Evolutionary conservation across 2,888 invertebrate species (phyloP).

Genomic region (Caenorhabditis sp.): DNA sequence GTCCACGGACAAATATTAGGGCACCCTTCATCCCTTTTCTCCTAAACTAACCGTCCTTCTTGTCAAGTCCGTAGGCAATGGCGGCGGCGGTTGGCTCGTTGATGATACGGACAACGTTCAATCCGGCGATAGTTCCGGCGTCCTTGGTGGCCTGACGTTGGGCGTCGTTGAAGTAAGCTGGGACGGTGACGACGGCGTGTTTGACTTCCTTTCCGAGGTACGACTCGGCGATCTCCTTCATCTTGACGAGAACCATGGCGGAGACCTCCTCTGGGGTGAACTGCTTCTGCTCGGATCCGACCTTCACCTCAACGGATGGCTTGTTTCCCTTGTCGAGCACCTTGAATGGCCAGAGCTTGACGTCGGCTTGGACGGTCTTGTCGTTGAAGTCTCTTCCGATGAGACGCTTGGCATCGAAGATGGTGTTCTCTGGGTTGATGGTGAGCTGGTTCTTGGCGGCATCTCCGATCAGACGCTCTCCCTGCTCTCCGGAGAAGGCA

Average conservation of each 20-base stretch:
- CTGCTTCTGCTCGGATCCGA: conserved; percentile 87
- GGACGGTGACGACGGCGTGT: conserved; percentile 93
- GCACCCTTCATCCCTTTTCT: conserved; percentile 19
- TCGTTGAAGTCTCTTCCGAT: conserved; percentile 97
- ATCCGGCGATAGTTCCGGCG: conserved; percentile 93
- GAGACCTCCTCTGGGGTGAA: conserved; percentile 99
- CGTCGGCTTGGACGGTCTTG: conserved; percentile 91
- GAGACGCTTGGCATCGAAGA: conserved; percentile 97
- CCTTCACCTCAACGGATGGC: conserved; percentile 91
- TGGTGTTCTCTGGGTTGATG: conserved; percentile 97
- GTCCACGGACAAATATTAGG: conserved; percentile 38
- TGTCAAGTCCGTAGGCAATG: conserved; percentile 79
- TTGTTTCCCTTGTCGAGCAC: conserved; percentile 92
- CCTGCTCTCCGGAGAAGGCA: conserved; percentile 76
- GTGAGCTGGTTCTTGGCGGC: conserved; percentile 99
- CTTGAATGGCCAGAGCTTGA: conserved; percentile 96
- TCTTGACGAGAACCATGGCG: conserved; percentile 88
- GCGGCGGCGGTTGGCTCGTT: conserved; percentile 86
- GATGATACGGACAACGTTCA: conserved; percentile 83
- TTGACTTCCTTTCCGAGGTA: conserved; percentile 85
- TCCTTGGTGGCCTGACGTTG: conserved; percentile 90
- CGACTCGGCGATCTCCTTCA: conserved; percentile 79
- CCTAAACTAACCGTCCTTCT: conserved; percentile 78
- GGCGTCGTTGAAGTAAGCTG: conserved; percentile 99
- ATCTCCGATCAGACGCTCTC: conserved; percentile 86